Evolutionary conservation across 2,113 vertebrate species (phyloP).

Genomic region (Pygoscelis antarcticus): DNA sequence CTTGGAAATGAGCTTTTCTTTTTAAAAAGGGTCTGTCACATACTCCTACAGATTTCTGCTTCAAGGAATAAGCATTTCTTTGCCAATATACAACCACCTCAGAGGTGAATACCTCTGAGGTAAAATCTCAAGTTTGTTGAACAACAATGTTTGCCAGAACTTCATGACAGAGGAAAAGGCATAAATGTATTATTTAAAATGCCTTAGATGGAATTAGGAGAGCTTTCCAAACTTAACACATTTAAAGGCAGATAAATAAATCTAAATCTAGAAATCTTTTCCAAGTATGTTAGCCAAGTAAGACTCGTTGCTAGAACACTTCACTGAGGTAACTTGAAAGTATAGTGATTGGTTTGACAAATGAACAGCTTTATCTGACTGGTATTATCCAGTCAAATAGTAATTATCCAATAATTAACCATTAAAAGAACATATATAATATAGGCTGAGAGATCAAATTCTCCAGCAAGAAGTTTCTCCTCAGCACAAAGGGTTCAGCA

Average conservation of each 20-base stretch:
- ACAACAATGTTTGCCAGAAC: not conserved
- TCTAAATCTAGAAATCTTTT: not conserved
- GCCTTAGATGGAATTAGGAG: not conserved
- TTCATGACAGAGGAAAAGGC: not conserved
- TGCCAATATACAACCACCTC: not conserved
- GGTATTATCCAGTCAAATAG: too few relatives aligned
- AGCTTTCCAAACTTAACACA: not conserved
- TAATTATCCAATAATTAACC: not conserved
- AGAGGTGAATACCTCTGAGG: not conserved
- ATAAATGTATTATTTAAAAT: not conserved
- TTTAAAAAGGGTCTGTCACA: not conserved
- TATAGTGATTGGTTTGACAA: not conserved
- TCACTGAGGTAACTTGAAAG: not conserved
- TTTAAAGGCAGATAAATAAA: not conserved
- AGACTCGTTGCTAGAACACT: not conserved
- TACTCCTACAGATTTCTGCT: not conserved
- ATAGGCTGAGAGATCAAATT: not conserved
- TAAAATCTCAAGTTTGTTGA: not conserved
- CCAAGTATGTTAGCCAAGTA: not conserved
- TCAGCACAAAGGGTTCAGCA: not conserved
- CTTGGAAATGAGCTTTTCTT: not conserved
- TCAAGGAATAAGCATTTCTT: not conserved
- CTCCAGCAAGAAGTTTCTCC: not conserved
- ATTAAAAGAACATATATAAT: not conserved
- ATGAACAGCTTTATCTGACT: not conserved